A percentile compares a stretch with the other conserved stretches of the same genome.
Evolutionary conservation across 1,140 invertebrate species (phyloP).

Genomic region (Heliconius hermathena): DNA sequence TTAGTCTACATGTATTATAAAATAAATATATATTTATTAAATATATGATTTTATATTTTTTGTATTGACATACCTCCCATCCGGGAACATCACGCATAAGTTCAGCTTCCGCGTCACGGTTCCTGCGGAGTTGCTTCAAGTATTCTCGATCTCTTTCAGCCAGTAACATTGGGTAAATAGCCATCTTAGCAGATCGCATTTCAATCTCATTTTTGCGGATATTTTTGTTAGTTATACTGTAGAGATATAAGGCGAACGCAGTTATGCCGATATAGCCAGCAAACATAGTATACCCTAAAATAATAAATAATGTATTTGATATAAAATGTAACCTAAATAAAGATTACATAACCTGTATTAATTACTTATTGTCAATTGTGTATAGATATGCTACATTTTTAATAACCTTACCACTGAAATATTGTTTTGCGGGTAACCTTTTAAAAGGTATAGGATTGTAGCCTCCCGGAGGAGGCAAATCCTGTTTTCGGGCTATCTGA

Average conservation of each 20-base stretch:
- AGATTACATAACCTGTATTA: background rate
- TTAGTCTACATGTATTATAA: too few species aligned
- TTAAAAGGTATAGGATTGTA: constrained; percentile 89
- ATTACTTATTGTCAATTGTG: too few species aligned
- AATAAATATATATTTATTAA: too few species aligned
- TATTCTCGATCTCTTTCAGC: constrained; percentile 92
- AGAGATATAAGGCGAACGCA: constrained; percentile 82
- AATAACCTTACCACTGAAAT: constrained; percentile 84
- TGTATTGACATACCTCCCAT: constrained; percentile 85
- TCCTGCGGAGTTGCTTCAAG: constrained; percentile 90
- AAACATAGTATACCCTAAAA: constrained; percentile 83
- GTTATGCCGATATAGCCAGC: constrained; percentile 84
- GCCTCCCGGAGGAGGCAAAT: constrained; percentile 93
- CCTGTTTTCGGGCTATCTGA: constrained; percentile 84
- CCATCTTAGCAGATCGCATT: constrained; percentile 87
- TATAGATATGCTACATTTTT: background rate
- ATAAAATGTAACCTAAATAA: constrained; percentile 13
- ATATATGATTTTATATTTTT: background rate
- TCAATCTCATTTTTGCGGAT: constrained; percentile 85
- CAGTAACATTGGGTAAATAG: constrained; percentile 87
- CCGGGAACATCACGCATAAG: constrained; percentile 94
- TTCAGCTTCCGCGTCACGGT: constrained; percentile 91
- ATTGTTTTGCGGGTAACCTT: constrained; percentile 86
- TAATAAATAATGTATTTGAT: constrained; percentile 15
- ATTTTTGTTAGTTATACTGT: constrained; percentile 81